phyloP scores from a whole-genome alignment of 2,797 vertebrate species.

The Fratercula arctica region DNA sequence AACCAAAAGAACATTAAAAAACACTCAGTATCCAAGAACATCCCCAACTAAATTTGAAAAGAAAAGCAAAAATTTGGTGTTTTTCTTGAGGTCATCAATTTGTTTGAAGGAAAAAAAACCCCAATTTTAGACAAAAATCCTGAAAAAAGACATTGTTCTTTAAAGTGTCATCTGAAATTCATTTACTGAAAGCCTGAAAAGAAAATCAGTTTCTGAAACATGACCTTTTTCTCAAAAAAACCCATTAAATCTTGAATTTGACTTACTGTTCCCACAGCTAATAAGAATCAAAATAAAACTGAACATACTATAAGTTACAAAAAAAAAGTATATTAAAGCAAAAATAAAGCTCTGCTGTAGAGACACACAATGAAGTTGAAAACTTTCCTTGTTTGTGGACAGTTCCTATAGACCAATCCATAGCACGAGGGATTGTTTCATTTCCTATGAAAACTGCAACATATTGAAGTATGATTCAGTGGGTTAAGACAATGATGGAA shows the following conservation, averaged over 20 bases:
- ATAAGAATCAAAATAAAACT: neutral
- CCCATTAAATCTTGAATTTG: neutral
- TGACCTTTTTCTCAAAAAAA: neutral
- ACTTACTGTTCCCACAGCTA: neutral
- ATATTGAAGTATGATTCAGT: neutral
- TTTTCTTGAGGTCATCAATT: neutral
- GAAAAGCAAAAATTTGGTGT: neutral
- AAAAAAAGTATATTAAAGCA: neutral
- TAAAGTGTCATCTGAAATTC: neutral
- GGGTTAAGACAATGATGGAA: neutral
- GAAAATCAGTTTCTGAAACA: neutral
- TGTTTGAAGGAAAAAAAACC: neutral
- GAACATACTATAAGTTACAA: neutral
- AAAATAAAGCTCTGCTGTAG: neutral
- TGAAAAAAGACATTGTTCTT: neutral
- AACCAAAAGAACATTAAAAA: neutral
- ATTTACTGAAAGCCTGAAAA: neutral
- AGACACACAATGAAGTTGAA: neutral
- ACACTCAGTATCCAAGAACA: neutral
- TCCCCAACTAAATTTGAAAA: neutral
- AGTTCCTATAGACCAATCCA: neutral
- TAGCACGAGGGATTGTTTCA: neutral
- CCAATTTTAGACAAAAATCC: neutral
- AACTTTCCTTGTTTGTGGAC: neutral
- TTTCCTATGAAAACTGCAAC: neutral